Evolutionary conservation across 2,113 vertebrate species (phyloP), one percentile per base, ranked within the genome.

Genomic region (Leptobrachium leishanense): DNA sequence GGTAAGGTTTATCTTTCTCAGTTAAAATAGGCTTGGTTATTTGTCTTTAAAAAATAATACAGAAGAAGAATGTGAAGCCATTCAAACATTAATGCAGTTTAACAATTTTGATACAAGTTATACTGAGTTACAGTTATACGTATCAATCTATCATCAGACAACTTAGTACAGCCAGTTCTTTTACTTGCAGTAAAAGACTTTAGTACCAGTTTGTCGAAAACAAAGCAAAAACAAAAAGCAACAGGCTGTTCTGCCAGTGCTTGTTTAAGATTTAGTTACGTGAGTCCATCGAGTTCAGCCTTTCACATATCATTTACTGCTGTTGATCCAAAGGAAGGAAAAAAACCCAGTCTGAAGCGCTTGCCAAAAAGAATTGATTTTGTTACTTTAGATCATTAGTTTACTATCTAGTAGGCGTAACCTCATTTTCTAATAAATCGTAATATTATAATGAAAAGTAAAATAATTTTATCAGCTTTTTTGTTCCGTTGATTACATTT

Each of bases 131-230:
- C 20, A 66, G 6, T 41, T 66, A 2, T 66, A 40, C 40, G 40
- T 66, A 41, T 66, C 8, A 4, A 7, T 43, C 42, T 2, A 44
- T 43, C 42, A 43, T 13, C 66, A 68, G 11, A 7, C 2, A 40
- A 68, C 13, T 68, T 31, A 64, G 66, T 13, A 68, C 67, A 68
- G 43, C 67, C 67, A 68, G 67, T 68, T 68, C 42, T 43, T 68
- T 43, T 5, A 15, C 13, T 43, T 44, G 11, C 2, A 68, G 11
- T 64, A 5, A 43, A 43, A 15, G 8, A 68, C 44, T 43, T 68
- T 59, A 7, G 55, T 59, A 59, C 55, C 55, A 11, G 3, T 59
- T 15, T 59, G 50, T 59, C 13, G 13, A 44, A 68, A 66, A 66
- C 6, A 66, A 39, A 66, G 7, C 40, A 42, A 39, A 50, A 50